Evolutionary conservation across 1,140 invertebrate species (phyloP).

Genomic region (Drosophila bocqueti): DNA sequence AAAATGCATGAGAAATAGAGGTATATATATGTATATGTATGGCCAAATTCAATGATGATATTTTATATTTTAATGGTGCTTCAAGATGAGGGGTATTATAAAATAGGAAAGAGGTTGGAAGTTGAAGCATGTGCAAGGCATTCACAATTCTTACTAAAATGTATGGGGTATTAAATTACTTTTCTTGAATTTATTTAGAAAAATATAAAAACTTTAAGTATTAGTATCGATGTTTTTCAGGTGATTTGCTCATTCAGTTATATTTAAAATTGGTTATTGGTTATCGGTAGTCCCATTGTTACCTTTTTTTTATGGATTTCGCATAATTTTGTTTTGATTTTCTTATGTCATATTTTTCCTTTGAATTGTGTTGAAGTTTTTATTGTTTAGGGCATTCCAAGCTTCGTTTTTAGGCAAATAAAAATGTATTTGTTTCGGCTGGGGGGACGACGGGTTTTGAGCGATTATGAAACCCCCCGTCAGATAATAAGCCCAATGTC

Average conservation of each 20-base stretch:
- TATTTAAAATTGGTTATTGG: not conserved
- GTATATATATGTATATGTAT: slow-evolving; percentile 23
- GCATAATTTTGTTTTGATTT: slow-evolving; percentile 18
- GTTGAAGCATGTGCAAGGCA: not conserved
- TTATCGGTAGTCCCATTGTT: not conserved
- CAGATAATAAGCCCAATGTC: slow-evolving; percentile 44
- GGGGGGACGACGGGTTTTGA: slow-evolving; percentile 22
- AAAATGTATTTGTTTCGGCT: slow-evolving; percentile 4
- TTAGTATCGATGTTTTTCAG: not conserved
- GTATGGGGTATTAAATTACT: not conserved
- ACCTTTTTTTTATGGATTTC: not conserved
- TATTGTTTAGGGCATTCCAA: slow-evolving; percentile 29
- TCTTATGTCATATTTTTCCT: slow-evolving; percentile 24
- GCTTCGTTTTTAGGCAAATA: slow-evolving; percentile 15
- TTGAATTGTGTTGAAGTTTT: slow-evolving; percentile 29
- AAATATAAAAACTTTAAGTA: too few relatives aligned
- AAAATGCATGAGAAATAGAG: slow-evolving; percentile 23
- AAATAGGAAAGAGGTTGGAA: not conserved
- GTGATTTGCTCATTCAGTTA: not conserved
- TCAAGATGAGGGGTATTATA: slow-evolving; percentile 1
- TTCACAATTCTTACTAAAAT: not conserved
- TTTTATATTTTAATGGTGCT: slow-evolving; percentile 33
- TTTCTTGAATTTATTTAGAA: not conserved
- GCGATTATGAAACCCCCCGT: slow-evolving; percentile 66
- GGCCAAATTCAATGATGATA: slow-evolving; percentile 40